Conservation (phyloP, 2,888 invertebrate genomes). For the Tridacna gigas region DNA sequence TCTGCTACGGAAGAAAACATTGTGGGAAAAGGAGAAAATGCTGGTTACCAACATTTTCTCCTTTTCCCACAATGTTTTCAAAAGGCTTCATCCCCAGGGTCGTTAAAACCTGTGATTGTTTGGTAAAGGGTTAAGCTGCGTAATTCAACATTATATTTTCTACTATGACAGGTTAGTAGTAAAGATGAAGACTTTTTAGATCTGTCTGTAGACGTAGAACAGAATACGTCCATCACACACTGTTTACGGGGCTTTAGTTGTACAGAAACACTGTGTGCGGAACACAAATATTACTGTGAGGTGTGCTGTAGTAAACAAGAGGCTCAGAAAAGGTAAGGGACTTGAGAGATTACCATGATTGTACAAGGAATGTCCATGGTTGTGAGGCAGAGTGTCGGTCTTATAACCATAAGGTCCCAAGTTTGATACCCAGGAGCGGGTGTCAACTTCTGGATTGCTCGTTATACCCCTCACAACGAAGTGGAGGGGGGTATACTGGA, state of each 20-base stretch:
- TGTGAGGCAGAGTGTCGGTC: no score
- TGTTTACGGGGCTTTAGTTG: slow-evolving; percentile 99
- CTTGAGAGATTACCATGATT: no score
- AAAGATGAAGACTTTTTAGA: slow-evolving; percentile 99
- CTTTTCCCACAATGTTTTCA: not conserved
- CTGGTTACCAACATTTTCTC: not conserved
- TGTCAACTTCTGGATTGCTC: no score
- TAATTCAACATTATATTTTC: not conserved
- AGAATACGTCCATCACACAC: slow-evolving; percentile 99
- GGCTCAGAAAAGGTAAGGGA: slow-evolving; percentile 90
- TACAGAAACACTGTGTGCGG: slow-evolving; percentile 98
- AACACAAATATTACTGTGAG: slow-evolving; percentile 99
- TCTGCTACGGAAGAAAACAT: not conserved
- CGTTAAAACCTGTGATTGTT: not conserved
- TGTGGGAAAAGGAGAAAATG: not conserved
- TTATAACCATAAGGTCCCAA: no score
- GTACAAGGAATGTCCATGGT: no score
- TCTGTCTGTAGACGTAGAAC: slow-evolving; percentile 99
- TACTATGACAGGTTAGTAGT: slow-evolving; percentile 90
- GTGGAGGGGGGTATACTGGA: no score
- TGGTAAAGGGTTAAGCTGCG: not conserved
- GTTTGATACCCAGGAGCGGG: no score
- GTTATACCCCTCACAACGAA: no score
- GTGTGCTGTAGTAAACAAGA: slow-evolving; percentile 99
- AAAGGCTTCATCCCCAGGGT: not conserved